phyloP scores from a whole-genome alignment of 2,888 invertebrate genomes.

The Balanococcus diminutus region DNA sequence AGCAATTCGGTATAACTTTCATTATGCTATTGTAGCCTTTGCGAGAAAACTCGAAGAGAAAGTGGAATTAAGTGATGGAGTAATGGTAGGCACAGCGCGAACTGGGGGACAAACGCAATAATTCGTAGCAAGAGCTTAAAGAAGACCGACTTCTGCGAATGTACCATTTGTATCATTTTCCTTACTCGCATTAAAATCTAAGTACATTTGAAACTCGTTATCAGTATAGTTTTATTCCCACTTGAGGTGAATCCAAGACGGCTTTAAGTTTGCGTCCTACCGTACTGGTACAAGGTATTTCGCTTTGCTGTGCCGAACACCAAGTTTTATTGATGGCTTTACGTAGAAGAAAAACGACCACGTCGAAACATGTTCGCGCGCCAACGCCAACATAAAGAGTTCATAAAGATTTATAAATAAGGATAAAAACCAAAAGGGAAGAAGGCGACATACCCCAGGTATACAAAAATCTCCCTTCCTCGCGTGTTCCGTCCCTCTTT shows the following conservation, averaged over 20 bases:
- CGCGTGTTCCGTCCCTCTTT: neutral
- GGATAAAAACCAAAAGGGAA: constrained; percentile 6
- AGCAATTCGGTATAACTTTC: constrained; percentile 26
- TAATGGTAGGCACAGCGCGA: neutral
- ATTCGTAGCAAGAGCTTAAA: neutral
- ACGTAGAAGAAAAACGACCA: constrained; percentile 10
- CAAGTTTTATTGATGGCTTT: neutral
- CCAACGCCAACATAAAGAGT: constrained; percentile 9
- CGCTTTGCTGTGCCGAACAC: neutral
- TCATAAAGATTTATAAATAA: constrained; percentile 40
- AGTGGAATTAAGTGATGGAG: constrained; percentile 21
- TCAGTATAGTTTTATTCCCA: constrained; percentile 38
- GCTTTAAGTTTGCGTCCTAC: neutral
- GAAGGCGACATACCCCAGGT: neutral
- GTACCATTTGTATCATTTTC: constrained; percentile 38
- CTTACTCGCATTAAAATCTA: constrained; percentile 29
- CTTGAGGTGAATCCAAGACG: constrained; percentile 40
- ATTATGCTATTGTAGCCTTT: constrained; percentile 16
- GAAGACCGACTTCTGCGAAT: constrained; percentile 22
- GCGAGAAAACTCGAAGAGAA: neutral
- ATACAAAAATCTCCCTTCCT: neutral
- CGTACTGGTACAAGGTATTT: neutral
- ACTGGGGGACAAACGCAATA: neutral
- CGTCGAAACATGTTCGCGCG: constrained; percentile 32
- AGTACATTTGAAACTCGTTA: constrained; percentile 40